These are phyloP conservation scores for Pristionchus mayeri DNA, from an alignment of 2,888 invertebrate species.

Conservation along the genomic window DNA sequence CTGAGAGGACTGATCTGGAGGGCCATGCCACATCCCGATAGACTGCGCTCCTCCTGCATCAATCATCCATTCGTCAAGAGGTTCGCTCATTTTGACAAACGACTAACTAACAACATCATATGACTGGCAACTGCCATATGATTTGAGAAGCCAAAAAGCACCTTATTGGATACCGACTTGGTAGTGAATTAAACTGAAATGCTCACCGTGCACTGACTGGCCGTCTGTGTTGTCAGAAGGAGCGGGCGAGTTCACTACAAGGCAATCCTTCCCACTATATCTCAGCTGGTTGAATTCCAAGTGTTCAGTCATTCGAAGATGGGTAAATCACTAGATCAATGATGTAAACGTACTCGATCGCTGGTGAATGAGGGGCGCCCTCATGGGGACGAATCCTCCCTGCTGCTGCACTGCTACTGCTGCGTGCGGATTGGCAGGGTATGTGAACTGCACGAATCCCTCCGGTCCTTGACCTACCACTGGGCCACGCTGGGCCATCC, in stretches of 20 bases:
- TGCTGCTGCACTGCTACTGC: neutral
- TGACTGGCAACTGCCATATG: neutral
- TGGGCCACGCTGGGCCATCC: constrained; percentile 3
- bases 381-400: neutral
- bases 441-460: constrained; percentile 19
- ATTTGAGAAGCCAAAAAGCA: no score
- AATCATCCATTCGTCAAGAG: no score
- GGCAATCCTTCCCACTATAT: no score
- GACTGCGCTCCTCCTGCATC: neutral
- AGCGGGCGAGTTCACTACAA: constrained; percentile 34
- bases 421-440: neutral
- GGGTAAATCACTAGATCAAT: neutral
- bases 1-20: neutral
- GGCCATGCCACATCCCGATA: constrained; percentile 27
- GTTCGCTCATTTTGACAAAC: no score
- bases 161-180: no score
- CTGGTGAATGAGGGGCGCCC: neutral
- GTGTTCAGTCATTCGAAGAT: no score
- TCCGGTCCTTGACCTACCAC: neutral
- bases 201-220: constrained; percentile 24
- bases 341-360: neutral
- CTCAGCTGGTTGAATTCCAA: no score
- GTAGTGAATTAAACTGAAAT: neutral
- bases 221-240: constrained; percentile 38
- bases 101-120: neutral